A percentile compares a stretch with the other conserved stretches of the same genome.
These are phyloP conservation scores for Urophycis tenuis DNA, from an alignment of 2,797 vertebrate genomes.

Conservation along the genomic window DNA sequence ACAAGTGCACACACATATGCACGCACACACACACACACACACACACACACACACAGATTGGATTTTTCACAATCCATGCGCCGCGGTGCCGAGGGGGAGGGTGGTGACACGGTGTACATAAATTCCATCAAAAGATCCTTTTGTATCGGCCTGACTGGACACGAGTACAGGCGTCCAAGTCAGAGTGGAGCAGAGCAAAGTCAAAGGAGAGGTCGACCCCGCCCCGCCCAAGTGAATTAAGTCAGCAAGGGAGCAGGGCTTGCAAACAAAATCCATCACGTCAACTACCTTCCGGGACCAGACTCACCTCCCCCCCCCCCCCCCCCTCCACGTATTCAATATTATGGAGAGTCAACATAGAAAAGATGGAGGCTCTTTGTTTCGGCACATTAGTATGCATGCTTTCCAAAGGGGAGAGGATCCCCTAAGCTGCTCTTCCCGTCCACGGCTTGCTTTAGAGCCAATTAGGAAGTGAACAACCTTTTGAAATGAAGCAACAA, in stretches of 20 bases:
- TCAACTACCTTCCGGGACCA: conserved; percentile 31
- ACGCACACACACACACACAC: background rate
- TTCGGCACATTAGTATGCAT: conserved; percentile 56
- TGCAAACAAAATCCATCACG: conserved; percentile 58
- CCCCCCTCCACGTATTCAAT: conserved; percentile 46
- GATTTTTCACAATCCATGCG: conserved; percentile 37
- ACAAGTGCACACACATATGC: background rate
- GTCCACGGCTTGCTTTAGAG: conserved; percentile 53
- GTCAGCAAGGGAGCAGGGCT: conserved; percentile 33
- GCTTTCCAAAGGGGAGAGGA: conserved; percentile 55
- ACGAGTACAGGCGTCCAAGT: conserved; percentile 7
- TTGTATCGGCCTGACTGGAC: conserved; percentile 37
- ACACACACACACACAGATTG: conserved; percentile 25
- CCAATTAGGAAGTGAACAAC: conserved; percentile 58
- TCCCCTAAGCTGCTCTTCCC: conserved; percentile 44
- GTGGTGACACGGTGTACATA: conserved; percentile 9
- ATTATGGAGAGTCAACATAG: conserved; percentile 48
- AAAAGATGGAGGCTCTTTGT: conserved; percentile 56
- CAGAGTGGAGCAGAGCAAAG: background rate
- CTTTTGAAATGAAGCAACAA: conserved; percentile 41
- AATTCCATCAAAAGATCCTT: conserved; percentile 44
- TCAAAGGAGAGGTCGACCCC: background rate
- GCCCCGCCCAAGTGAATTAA: conserved; percentile 52
- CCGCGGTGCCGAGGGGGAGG: conserved; percentile 29
- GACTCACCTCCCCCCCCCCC: no score